Percentiles rank a stretch among this genome's conserved stretches.
phyloP scores from a whole-genome alignment of 2,113 vertebrate species.

The Arvicanthis niloticus region DNA sequence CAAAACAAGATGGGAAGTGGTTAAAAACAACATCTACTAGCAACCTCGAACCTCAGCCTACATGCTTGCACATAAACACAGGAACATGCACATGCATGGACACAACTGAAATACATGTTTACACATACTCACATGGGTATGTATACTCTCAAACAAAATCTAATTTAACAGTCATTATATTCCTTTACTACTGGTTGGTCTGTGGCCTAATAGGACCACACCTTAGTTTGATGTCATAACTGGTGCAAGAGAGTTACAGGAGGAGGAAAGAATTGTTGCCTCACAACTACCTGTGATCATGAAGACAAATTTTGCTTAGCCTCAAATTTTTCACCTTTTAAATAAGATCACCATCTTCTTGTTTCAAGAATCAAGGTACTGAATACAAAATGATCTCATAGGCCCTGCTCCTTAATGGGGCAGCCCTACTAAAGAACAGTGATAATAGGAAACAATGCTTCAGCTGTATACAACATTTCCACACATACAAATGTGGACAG shows the following conservation, averaged over 20 bases:
- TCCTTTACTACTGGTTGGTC: not conserved
- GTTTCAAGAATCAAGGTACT: not conserved
- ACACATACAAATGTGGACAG: not conserved
- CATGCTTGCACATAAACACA: not conserved
- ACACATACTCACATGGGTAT: not conserved
- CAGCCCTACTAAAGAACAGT: not conserved
- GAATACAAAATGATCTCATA: not conserved
- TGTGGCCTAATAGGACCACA: not conserved
- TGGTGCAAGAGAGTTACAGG: not conserved
- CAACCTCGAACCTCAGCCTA: not conserved
- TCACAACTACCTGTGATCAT: not conserved
- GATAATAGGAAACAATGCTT: not conserved
- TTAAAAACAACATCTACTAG: not conserved
- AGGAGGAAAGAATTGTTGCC: not conserved
- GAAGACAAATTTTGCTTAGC: not conserved
- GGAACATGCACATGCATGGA: not conserved
- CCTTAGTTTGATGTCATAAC: not conserved
- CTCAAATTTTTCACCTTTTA: conserved; percentile 45
- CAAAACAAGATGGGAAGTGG: not conserved
- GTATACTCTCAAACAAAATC: not conserved
- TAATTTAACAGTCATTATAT: not conserved
- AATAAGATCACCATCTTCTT: conserved; percentile 7
- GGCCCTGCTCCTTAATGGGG: not conserved
- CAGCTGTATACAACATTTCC: not conserved
- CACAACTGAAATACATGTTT: not conserved